Evolutionary conservation across 1,140 invertebrate genomes (phyloP).

Genomic region (Colletes latitarsis): DNA sequence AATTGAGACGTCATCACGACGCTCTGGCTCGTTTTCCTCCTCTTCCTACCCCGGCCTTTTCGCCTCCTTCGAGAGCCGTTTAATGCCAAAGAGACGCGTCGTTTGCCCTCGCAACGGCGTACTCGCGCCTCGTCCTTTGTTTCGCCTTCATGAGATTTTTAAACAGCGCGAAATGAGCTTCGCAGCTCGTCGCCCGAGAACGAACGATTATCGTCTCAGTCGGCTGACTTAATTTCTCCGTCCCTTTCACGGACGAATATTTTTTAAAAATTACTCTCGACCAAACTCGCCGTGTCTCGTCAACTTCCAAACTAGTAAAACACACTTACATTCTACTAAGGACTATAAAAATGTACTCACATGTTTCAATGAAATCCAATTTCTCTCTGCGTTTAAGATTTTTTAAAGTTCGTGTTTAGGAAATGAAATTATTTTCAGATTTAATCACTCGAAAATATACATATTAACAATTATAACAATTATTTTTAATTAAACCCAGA

Average conservation of each 20-base stretch:
- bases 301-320: background rate
- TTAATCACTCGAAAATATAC: too few species aligned
- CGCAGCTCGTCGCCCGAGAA: slow-evolving; percentile 58
- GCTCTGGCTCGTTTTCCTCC: slow-evolving; percentile 57
- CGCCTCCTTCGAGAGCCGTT: slow-evolving; percentile 65
- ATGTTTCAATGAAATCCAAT: too few species aligned
- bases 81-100: slow-evolving; percentile 70
- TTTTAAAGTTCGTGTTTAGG: background rate
- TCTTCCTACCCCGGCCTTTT: slow-evolving; percentile 32
- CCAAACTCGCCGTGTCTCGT: background rate
- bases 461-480: too few species aligned
- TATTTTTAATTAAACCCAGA: too few species aligned
- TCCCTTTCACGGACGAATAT: slow-evolving; percentile 9
- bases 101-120: slow-evolving; percentile 49
- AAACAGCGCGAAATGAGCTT: slow-evolving; percentile 76
- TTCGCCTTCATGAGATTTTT: slow-evolving; percentile 79
- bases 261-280: slow-evolving; percentile 30
- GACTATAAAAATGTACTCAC: background rate
- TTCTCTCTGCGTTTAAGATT: background rate
- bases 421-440: background rate
- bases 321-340: background rate
- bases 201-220: slow-evolving; percentile 73
- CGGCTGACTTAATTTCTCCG: slow-evolving; percentile 65
- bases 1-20: slow-evolving; percentile 76
- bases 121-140: slow-evolving; percentile 71